These are phyloP conservation scores for Acanthosepion lycidas DNA, from an alignment of 2,888 invertebrate species.

Conservation along the genomic window DNA sequence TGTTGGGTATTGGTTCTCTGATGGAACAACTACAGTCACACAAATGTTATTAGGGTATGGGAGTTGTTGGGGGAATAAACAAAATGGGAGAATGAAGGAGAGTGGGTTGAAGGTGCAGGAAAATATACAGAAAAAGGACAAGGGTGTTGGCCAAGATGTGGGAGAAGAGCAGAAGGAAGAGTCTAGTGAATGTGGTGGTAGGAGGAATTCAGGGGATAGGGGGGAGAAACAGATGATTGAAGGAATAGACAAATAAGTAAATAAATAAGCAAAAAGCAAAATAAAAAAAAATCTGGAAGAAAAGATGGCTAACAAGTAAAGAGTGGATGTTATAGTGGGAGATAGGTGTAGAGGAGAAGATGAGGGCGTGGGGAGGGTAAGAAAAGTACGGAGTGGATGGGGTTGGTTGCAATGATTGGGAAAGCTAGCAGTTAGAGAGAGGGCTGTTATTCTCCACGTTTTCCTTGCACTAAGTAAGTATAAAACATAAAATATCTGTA, in stretches of 20 bases:
- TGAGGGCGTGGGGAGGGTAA: not conserved
- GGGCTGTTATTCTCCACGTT: conserved; percentile 2
- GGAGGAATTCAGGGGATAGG: not conserved
- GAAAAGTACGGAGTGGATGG: not conserved
- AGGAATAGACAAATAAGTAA: not conserved
- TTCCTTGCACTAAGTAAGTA: conserved; percentile 33
- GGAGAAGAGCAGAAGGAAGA: not conserved
- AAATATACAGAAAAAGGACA: not conserved
- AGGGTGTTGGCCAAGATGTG: not conserved
- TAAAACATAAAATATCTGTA: not conserved
- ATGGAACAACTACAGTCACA: conserved; percentile 10
- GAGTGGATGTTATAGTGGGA: not conserved
- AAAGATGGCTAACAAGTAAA: not conserved
- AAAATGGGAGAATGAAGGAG: not conserved
- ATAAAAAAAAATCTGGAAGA: not conserved
- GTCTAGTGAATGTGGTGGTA: not conserved
- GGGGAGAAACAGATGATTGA: not conserved
- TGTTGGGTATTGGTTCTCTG: conserved; percentile 3
- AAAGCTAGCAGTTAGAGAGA: not conserved
- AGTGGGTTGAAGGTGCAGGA: not conserved
- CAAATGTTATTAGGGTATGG: not conserved
- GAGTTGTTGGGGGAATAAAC: not conserved
- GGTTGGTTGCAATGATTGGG: not conserved
- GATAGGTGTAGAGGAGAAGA: not conserved
- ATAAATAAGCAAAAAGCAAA: not conserved